Evolutionary conservation across 2,113 vertebrate species (phyloP).

Genomic region (Oreochromis tanganicae): DNA sequence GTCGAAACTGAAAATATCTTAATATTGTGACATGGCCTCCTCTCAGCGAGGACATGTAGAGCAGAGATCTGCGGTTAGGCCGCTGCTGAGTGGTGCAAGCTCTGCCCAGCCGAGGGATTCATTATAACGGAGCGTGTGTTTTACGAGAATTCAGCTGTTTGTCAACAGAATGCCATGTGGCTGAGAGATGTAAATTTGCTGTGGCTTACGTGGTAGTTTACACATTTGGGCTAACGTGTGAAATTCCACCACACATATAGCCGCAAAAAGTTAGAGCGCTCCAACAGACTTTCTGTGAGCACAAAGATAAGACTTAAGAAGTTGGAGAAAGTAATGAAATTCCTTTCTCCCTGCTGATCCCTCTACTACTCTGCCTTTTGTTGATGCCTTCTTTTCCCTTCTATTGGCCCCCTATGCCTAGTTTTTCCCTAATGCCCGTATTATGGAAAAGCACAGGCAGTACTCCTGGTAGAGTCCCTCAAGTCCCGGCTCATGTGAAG

Average conservation of each 20-base stretch:
- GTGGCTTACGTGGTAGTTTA: conserved; percentile 10
- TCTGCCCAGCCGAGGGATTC: conserved; percentile 30
- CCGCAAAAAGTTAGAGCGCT: not conserved
- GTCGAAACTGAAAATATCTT: not conserved
- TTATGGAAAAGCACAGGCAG: conserved; percentile 41
- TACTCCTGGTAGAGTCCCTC: conserved; percentile 21
- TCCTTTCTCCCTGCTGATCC: conserved; percentile 43
- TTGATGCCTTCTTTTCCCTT: conserved; percentile 8
- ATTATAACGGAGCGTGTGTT: conserved; percentile 18
- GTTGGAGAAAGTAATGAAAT: conserved; percentile 50
- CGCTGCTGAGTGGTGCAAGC: not conserved
- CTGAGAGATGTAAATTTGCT: conserved; percentile 16
- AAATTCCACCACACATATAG: conserved; percentile 2
- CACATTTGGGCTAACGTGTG: conserved; percentile 8
- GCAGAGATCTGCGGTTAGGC: conserved; percentile 10
- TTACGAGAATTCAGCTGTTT: conserved; percentile 33
- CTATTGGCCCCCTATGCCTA: conserved; percentile 7
- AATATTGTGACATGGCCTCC: not conserved
- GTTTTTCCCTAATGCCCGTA: conserved; percentile 30
- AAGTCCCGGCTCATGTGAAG: conserved; percentile 8
- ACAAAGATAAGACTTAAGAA: conserved; percentile 26
- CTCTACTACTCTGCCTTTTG: conserved; percentile 8
- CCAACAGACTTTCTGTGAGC: not conserved
- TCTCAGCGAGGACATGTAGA: not conserved
- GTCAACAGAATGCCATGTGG: conserved; percentile 42